Evolutionary conservation across 2,888 invertebrate genomes (phyloP).

Genomic region (Polydrusus cervinus): DNA sequence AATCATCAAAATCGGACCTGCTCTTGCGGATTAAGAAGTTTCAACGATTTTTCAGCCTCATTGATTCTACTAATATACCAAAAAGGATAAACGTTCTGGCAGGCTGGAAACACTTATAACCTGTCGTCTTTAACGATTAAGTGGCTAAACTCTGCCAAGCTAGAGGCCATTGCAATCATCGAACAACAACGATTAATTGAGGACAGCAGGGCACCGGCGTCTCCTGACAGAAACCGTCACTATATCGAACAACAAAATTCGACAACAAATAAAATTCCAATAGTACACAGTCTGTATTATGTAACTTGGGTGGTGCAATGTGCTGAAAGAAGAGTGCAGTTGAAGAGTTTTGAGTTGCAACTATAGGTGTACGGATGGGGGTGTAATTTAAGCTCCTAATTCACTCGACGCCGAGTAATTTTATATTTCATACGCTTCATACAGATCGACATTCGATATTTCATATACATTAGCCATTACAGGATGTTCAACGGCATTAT

Average conservation of each 20-base stretch:
- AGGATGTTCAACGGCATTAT: slow-evolving; percentile 26
- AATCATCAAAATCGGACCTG: too few species aligned
- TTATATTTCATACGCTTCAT: slow-evolving; percentile 23
- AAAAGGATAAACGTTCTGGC: too few species aligned
- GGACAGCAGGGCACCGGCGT: too few species aligned
- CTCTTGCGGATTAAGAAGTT: too few species aligned
- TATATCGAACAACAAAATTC: neutral
- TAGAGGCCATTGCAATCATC: too few species aligned
- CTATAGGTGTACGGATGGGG: neutral
- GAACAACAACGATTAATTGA: too few species aligned
- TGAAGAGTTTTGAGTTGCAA: slow-evolving; percentile 8
- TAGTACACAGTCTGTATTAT: neutral
- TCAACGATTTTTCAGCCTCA: too few species aligned
- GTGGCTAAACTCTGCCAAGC: too few species aligned
- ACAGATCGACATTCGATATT: slow-evolving; percentile 35
- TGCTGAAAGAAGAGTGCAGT: neutral
- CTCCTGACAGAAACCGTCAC: neutral
- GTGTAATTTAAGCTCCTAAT: slow-evolving; percentile 17
- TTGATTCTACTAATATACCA: too few species aligned
- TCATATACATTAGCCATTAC: neutral
- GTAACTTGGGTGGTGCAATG: slow-evolving; percentile 10
- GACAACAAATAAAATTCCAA: neutral
- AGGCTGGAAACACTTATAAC: too few species aligned
- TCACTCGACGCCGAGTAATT: slow-evolving; percentile 21
- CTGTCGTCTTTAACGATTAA: too few species aligned